Percentiles rank a stretch among this genome's conserved stretches.
Evolutionary conservation across 1,140 invertebrate genomes (phyloP).

Genomic region (Nylanderia fulva): DNA sequence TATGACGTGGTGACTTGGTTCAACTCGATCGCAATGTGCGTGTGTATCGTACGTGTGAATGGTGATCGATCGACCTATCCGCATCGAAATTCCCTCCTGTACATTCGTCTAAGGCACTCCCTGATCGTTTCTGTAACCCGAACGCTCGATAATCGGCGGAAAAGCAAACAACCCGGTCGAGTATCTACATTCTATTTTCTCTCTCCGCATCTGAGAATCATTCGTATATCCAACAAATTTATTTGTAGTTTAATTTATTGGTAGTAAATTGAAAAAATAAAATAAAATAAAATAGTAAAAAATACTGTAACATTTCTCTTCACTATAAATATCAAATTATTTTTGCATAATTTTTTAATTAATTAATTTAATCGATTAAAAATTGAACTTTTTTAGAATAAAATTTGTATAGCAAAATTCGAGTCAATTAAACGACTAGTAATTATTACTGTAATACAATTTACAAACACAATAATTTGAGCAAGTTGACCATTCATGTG

Average conservation of each 20-base stretch:
- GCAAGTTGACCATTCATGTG: not conserved
- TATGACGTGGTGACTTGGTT: not conserved
- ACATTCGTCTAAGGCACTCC: slow-evolving; percentile 26
- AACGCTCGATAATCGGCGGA: slow-evolving; percentile 60
- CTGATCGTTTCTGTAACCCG: slow-evolving; percentile 61
- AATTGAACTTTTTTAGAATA: not conserved
- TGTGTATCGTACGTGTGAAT: slow-evolving; percentile 26
- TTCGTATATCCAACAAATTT: not conserved
- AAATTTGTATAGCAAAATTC: not conserved
- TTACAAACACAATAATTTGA: not conserved
- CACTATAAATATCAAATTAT: not conserved
- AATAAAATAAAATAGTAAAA: not conserved
- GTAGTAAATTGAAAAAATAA: too few species aligned
- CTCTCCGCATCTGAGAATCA: not conserved
- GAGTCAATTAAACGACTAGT: not conserved
- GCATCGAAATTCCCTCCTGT: slow-evolving; percentile 56
- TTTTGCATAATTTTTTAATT: not conserved
- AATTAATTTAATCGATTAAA: not conserved
- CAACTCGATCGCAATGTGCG: slow-evolving; percentile 21
- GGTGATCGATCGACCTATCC: slow-evolving; percentile 66
- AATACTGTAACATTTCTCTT: not conserved
- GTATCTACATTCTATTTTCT: slow-evolving; percentile 10
- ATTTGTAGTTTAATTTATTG: too few species aligned
- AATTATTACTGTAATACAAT: not conserved
- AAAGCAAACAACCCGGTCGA: slow-evolving; percentile 25